These are phyloP conservation scores for Muschampia staudingeri DNA, from an alignment of 2,888 invertebrate genomes.

Conservation along the genomic window DNA sequence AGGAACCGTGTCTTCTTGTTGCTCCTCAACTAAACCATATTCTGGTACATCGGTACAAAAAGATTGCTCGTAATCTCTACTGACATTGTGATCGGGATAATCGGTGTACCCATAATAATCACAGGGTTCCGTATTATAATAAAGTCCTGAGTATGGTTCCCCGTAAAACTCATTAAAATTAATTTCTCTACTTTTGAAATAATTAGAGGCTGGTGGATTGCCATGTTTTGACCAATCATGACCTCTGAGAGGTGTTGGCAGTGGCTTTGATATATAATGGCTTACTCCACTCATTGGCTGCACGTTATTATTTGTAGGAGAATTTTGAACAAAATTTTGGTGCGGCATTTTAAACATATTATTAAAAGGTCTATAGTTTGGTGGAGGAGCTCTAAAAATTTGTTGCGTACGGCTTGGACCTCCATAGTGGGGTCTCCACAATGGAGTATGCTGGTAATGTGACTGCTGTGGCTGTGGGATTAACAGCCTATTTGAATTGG, in stretches of 20 bases:
- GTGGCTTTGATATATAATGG: constrained; percentile 4
- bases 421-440: not conserved
- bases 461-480: not conserved
- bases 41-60: not conserved
- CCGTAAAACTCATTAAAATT: constrained; percentile 24
- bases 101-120: not conserved
- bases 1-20: not conserved
- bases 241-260: constrained; percentile 7
- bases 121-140: not conserved
- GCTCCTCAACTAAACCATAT: not conserved
- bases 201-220: constrained; percentile 23
- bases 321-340: not conserved
- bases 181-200: constrained; percentile 30
- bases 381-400: constrained; percentile 26
- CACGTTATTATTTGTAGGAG: not conserved
- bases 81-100: not conserved
- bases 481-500: not conserved
- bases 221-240: constrained; percentile 26
- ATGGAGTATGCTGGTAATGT: not conserved
- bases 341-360: constrained; percentile 2
- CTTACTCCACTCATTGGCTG: constrained; percentile 32
- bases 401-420: constrained; percentile 18
- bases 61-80: not conserved
- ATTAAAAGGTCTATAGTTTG: not conserved
- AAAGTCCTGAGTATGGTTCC: not conserved